phyloP scores from a whole-genome alignment of 2,888 invertebrate genomes.

The Chalcosyrphus nemorum region DNA sequence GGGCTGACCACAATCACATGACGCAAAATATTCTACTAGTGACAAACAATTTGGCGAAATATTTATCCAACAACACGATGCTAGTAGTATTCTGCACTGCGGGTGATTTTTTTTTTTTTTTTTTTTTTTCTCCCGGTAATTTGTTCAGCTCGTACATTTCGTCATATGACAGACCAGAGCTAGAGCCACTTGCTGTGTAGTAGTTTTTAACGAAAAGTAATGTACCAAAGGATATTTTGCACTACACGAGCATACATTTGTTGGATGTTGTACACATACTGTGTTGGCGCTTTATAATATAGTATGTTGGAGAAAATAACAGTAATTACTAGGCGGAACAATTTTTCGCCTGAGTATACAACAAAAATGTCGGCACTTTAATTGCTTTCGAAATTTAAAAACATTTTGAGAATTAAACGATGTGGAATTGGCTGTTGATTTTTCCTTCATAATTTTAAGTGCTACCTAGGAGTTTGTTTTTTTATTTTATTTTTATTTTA shows the following conservation, averaged over 20 bases:
- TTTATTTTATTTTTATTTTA: too few species aligned
- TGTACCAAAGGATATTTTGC: slow-evolving; percentile 5
- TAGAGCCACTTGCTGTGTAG: background rate
- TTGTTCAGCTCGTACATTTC: slow-evolving; percentile 55
- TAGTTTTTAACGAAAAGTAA: background rate
- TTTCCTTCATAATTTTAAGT: too few species aligned
- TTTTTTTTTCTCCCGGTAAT: slow-evolving; percentile 62
- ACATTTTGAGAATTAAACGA: too few species aligned
- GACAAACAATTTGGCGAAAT: slow-evolving; percentile 62
- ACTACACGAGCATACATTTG: background rate
- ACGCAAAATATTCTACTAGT: slow-evolving; percentile 55
- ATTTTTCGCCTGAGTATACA: slow-evolving; percentile 44
- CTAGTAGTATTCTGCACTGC: slow-evolving; percentile 56
- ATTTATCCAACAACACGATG: slow-evolving; percentile 44
- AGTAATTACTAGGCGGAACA: slow-evolving; percentile 49
- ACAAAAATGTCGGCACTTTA: slow-evolving; percentile 43
- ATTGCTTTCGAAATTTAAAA: slow-evolving; percentile 51
- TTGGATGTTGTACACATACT: background rate
- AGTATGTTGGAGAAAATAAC: slow-evolving; percentile 44
- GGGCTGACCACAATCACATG: slow-evolving; percentile 53
- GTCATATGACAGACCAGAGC: slow-evolving; percentile 18
- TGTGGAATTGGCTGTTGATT: too few species aligned
- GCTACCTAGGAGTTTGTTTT: too few species aligned
- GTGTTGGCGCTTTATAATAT: background rate
- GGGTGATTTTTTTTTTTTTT: slow-evolving; percentile 61